A percentile compares a stretch with the other conserved stretches of the same genome.
These are phyloP conservation scores for Strigops habroptila DNA, from an alignment of 2,113 vertebrate species.

Conservation along the genomic window DNA sequence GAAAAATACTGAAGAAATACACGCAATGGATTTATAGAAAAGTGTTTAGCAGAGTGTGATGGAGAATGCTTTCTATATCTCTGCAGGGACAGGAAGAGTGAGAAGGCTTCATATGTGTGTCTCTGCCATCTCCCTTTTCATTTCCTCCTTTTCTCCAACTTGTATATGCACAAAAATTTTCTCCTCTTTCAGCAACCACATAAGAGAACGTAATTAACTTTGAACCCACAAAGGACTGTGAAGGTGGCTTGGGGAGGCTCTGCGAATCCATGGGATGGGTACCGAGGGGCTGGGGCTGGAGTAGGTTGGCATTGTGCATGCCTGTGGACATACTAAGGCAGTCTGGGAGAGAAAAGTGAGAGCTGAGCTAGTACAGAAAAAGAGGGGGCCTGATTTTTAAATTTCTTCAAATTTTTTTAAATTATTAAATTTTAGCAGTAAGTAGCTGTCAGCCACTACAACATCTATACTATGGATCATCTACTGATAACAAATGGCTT, in stretches of 20 bases:
- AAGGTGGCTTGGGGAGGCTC: background rate
- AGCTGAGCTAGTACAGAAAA: too few species aligned
- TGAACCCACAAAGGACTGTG: background rate
- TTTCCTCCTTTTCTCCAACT: background rate
- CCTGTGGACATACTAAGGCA: rapidly evolving
- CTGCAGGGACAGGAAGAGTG: background rate
- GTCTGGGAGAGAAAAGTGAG: background rate
- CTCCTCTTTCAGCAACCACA: rapidly evolving
- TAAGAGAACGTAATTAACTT: background rate
- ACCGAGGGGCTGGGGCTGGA: background rate
- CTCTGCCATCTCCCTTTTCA: background rate
- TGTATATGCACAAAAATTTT: background rate
- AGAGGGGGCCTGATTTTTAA: background rate
- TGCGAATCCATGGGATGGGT: rapidly evolving
- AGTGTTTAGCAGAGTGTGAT: background rate
- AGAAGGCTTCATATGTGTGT: background rate
- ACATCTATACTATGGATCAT: background rate
- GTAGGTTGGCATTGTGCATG: too few species aligned
- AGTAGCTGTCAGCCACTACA: background rate
- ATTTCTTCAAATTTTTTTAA: background rate
- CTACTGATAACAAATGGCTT: background rate
- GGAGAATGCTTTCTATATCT: background rate
- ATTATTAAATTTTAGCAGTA: background rate
- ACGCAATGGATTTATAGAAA: background rate
- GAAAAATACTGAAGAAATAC: background rate